These are phyloP conservation scores for Telmatherina bonti DNA, from an alignment of 2,797 vertebrate species.

Conservation along the genomic window DNA sequence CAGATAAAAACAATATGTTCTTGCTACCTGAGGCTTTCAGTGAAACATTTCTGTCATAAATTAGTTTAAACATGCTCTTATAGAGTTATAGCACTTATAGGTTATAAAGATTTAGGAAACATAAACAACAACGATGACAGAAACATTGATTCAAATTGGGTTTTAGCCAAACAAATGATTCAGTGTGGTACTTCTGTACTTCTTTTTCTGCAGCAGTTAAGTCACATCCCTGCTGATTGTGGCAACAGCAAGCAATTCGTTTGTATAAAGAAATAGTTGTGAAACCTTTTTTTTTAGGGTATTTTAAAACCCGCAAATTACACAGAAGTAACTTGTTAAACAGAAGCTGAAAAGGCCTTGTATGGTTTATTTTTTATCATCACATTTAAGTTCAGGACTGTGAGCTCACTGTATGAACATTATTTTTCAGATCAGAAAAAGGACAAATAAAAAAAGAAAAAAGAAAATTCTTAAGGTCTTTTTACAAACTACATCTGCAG, in stretches of 20 bases:
- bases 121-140: constrained; percentile 17
- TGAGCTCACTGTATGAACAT: no score
- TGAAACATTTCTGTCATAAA: constrained; percentile 24
- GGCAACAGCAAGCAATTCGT: no score
- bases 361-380: not conserved
- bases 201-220: not conserved
- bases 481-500: constrained; percentile 5
- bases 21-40: constrained; percentile 23
- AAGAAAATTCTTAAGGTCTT: not conserved
- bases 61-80: constrained; percentile 46
- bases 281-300: no score
- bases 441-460: not conserved
- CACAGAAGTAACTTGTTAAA: no score
- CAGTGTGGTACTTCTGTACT: not conserved
- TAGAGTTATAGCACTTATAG: constrained; percentile 16
- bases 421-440: not conserved
- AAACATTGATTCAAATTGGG: constrained; percentile 41
- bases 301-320: no score
- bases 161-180: constrained; percentile 22
- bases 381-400: not conserved
- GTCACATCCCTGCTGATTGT: not conserved
- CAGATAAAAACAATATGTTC: constrained; percentile 25
- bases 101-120: constrained; percentile 19
- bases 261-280: no score
- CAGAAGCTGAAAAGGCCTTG: no score